Conservation (phyloP, 2,113 vertebrate genomes). For the Cebidichthys violaceus region DNA sequence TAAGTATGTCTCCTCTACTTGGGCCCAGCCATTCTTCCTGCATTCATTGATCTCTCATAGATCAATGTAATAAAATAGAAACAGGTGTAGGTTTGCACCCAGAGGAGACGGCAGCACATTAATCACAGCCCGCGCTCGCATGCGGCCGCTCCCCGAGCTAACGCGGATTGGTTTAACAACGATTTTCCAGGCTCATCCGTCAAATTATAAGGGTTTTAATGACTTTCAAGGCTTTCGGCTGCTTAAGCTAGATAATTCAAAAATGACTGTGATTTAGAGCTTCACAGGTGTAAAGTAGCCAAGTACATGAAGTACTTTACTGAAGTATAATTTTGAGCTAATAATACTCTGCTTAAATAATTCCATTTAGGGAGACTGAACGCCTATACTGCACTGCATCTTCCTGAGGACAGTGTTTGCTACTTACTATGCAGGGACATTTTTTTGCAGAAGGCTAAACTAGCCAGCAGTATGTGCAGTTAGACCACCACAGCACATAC, state of each 20-base stretch:
- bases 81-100: slow-evolving; percentile 66
- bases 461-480: neutral
- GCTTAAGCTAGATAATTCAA: slow-evolving; percentile 11
- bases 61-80: slow-evolving; percentile 68
- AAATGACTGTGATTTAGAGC: slow-evolving; percentile 7
- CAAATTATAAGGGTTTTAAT: slow-evolving; percentile 33
- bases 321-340: neutral
- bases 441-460: too few relatives aligned
- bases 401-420: neutral
- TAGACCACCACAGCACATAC: neutral
- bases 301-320: neutral
- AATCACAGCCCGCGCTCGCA: slow-evolving; percentile 38
- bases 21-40: slow-evolving; percentile 56
- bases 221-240: slow-evolving; percentile 5
- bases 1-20: slow-evolving; percentile 42
- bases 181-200: slow-evolving; percentile 41
- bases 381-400: neutral
- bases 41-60: slow-evolving; percentile 60
- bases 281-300: slow-evolving; percentile 2
- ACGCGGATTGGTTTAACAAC: slow-evolving; percentile 35
- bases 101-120: slow-evolving; percentile 51
- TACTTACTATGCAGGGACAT: neutral
- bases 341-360: neutral
- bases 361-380: neutral
- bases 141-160: neutral